Conservation (phyloP, 2,113 vertebrate species). For the Mormyrus lacerda region DNA sequence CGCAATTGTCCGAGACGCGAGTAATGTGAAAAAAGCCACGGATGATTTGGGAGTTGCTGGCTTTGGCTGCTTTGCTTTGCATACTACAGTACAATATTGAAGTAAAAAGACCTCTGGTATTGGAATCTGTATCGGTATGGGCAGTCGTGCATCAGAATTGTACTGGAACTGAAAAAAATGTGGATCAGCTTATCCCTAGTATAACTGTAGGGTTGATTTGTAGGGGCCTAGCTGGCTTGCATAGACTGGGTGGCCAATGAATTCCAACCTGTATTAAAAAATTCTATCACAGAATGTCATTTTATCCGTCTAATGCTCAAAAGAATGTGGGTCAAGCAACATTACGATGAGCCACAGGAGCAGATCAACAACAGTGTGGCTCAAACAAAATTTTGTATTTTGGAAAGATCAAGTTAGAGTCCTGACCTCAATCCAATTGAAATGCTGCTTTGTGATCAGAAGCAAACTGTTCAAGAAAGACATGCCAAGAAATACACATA, state of each 20-base stretch:
- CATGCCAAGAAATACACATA: background rate
- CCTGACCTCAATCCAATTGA: background rate
- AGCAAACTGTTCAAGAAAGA: background rate
- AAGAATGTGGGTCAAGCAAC: background rate
- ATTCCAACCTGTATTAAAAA: background rate
- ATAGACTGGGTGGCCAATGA: background rate
- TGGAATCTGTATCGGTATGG: no score
- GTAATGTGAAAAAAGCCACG: no score
- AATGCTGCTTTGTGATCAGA: background rate
- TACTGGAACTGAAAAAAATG: no score
- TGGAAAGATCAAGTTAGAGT: background rate
- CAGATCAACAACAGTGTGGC: background rate
- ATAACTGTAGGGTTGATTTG: background rate
- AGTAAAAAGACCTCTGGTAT: no score
- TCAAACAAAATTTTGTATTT: background rate
- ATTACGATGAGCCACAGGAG: background rate
- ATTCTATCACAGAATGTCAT: background rate
- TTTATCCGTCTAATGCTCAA: background rate
- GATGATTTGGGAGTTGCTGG: no score
- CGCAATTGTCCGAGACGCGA: no score
- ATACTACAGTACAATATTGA: no score
- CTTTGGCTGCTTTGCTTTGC: no score
- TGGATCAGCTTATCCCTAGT: no score
- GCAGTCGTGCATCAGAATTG: no score
- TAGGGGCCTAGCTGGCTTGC: background rate